Percentiles rank a stretch among this genome's conserved stretches.
phyloP scores from a whole-genome alignment of 2,113 vertebrate genomes.

The Dasyornis broadbenti region DNA sequence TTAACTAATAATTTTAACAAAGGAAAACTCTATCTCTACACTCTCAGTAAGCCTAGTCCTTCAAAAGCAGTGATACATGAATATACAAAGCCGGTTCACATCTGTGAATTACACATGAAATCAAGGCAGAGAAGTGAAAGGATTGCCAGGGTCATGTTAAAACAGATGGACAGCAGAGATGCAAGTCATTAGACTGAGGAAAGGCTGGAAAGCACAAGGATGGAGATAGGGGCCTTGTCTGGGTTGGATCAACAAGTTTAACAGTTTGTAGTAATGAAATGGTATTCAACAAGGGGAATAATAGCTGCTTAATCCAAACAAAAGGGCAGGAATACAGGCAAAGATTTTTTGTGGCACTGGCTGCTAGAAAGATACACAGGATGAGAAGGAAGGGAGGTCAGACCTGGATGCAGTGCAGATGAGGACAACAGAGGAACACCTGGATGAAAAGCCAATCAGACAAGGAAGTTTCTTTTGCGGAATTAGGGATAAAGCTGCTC shows the following conservation, averaged over 20 bases:
- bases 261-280: neutral
- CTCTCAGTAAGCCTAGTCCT: neutral
- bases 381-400: neutral
- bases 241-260: neutral
- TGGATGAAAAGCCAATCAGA: neutral
- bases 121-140: neutral
- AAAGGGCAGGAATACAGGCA: neutral
- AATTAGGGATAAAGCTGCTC: neutral
- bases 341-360: neutral
- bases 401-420: neutral
- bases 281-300: neutral
- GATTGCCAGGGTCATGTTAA: neutral
- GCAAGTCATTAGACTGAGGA: neutral
- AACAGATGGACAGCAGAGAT: neutral
- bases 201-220: neutral
- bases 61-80: neutral
- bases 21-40: neutral
- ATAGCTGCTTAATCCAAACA: neutral
- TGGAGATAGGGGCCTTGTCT: neutral
- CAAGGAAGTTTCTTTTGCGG: neutral
- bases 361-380: accelerated
- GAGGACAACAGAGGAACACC: neutral
- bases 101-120: neutral
- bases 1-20: neutral
- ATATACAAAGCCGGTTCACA: neutral